Evolutionary conservation across 1,140 invertebrate genomes (phyloP).

Genomic region (Neodiprion pinetum): DNA sequence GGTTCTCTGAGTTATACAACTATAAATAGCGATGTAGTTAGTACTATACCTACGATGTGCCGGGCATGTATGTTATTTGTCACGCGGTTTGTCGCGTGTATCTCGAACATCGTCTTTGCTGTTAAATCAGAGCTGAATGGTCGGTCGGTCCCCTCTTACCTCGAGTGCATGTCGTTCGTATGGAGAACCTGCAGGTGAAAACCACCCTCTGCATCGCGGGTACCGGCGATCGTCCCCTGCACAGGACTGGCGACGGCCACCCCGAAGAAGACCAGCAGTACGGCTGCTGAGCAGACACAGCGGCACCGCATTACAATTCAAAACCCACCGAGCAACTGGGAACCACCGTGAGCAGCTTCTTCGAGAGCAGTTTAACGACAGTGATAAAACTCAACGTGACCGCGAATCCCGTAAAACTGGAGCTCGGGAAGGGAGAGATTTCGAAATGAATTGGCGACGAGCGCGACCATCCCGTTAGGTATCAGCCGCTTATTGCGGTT

Average conservation of each 20-base stretch:
- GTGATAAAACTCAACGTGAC: no score
- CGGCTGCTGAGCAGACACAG: neutral
- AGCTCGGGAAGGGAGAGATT: no score
- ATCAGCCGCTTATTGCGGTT: neutral
- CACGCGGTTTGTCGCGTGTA: no score
- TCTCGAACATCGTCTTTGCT: neutral
- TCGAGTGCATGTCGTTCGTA: constrained; percentile 29
- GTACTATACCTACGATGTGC: no score
- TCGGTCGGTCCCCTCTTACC: constrained; percentile 15
- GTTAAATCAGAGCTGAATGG: neutral
- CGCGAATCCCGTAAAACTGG: no score
- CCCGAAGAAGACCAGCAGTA: neutral
- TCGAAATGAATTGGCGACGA: no score
- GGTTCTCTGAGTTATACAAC: no score
- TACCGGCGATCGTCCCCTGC: neutral
- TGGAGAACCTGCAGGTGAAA: constrained; percentile 20
- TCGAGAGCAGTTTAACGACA: no score
- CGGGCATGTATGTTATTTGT: no score
- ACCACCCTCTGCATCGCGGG: neutral
- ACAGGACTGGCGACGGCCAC: neutral
- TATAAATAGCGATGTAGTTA: no score
- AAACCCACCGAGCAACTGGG: neutral
- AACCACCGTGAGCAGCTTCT: no score
- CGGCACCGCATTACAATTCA: neutral
- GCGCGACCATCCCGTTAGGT: no score